Evolutionary conservation across 2,113 vertebrate genomes (phyloP).

Genomic region (Tilapia sparmanii): DNA sequence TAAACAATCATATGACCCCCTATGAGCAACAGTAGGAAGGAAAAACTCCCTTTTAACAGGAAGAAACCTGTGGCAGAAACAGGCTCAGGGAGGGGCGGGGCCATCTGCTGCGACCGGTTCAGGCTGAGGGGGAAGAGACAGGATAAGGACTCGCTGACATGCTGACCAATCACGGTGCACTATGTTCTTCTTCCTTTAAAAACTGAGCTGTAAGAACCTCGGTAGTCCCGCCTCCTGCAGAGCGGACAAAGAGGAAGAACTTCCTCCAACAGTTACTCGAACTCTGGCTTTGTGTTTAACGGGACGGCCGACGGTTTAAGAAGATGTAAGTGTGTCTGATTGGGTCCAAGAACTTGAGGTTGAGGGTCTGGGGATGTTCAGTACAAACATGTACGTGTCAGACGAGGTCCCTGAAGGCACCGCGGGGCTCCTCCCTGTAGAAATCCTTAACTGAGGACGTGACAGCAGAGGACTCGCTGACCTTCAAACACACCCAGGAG

Average conservation of each 20-base stretch:
- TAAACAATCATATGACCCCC: neutral
- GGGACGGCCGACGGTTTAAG: neutral
- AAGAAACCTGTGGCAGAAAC: neutral
- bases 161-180: neutral
- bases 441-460: neutral
- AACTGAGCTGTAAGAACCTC: neutral
- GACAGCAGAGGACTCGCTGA: neutral
- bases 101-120: neutral
- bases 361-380: neutral
- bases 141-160: neutral
- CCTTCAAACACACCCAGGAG: neutral
- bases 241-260: fast-evolving
- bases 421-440: neutral
- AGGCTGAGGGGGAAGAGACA: neutral
- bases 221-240: neutral
- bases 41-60: neutral
- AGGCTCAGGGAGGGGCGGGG: neutral
- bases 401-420: conserved; percentile 9
- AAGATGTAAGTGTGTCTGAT: neutral
- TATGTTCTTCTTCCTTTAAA: neutral
- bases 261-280: neutral
- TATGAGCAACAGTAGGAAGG: neutral
- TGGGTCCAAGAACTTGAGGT: neutral
- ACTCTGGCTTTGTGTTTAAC: neutral
- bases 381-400: neutral